Conservation (phyloP, 2,888 invertebrate species). For the Rotaria socialis region DNA sequence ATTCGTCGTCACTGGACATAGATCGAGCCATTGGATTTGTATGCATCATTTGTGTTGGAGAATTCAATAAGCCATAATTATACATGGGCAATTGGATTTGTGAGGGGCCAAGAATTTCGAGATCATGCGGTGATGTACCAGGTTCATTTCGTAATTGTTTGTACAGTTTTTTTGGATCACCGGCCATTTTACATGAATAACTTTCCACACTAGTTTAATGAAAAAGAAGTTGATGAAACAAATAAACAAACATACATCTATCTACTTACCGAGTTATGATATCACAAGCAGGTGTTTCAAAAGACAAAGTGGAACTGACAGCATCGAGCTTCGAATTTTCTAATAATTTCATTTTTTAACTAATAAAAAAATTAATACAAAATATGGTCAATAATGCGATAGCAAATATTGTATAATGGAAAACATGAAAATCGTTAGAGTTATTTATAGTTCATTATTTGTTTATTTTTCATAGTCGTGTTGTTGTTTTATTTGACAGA, state of each 20-base stretch:
- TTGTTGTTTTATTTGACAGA: slow-evolving; percentile 12
- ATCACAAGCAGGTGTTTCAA: slow-evolving; percentile 45
- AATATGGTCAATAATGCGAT: neutral
- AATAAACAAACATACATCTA: neutral
- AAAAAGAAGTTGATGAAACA: neutral
- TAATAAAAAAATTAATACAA: neutral
- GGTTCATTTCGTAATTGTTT: slow-evolving; percentile 75
- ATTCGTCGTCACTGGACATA: slow-evolving; percentile 65
- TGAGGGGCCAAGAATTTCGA: slow-evolving; percentile 64
- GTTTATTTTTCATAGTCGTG: neutral
- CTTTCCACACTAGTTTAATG: slow-evolving; percentile 61
- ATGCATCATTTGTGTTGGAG: slow-evolving; percentile 57
- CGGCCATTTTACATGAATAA: slow-evolving; percentile 98
- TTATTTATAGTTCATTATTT: neutral
- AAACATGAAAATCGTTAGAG: neutral
- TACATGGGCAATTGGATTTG: neutral
- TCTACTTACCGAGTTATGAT: slow-evolving; percentile 42
- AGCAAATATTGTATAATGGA: neutral
- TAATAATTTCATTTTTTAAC: slow-evolving; percentile 41
- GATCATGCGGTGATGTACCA: slow-evolving; percentile 77
- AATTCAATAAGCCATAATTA: neutral
- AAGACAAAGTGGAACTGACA: slow-evolving; percentile 40
- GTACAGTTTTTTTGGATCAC: slow-evolving; percentile 87
- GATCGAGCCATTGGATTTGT: slow-evolving; percentile 51
- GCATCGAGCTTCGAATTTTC: slow-evolving; percentile 46